phyloP scores from a whole-genome alignment of 1,140 invertebrate species.

The Drosophila willistoni region DNA sequence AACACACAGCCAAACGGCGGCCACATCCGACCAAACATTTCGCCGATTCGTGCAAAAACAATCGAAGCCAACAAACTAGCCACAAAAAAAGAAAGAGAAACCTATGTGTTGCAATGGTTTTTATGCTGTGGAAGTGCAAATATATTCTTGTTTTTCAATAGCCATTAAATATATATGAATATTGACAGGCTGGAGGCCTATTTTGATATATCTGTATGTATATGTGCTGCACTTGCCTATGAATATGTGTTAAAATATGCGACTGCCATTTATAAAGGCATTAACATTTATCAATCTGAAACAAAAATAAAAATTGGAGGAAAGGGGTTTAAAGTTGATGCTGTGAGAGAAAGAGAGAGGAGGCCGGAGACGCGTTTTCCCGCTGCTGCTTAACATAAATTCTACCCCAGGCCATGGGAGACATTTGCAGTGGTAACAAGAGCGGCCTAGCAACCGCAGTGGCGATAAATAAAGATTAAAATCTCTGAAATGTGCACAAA shows the following conservation, averaged over 20 bases:
- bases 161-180: constrained; percentile 63
- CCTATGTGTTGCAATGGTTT: neutral
- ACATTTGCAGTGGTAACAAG: constrained; percentile 28
- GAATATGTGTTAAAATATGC: constrained; percentile 46
- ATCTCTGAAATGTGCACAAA: constrained; percentile 75
- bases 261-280: constrained; percentile 57
- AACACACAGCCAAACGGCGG: constrained; percentile 33
- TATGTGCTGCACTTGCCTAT: constrained; percentile 19
- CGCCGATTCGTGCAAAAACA: constrained; percentile 21
- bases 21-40: constrained; percentile 56
- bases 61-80: constrained; percentile 14
- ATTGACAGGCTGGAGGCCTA: constrained; percentile 33
- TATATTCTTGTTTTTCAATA: constrained; percentile 7
- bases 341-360: too few species aligned
- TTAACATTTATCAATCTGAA: constrained; percentile 71
- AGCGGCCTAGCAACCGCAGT: constrained; percentile 36
- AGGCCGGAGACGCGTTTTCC: neutral
- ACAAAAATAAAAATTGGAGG: neutral
- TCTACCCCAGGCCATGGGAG: neutral
- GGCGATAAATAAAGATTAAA: constrained; percentile 79
- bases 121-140: constrained; percentile 24
- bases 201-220: constrained; percentile 36
- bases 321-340: neutral
- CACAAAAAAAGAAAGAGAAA: neutral
- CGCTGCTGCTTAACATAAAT: constrained; percentile 12